A percentile compares a stretch with the other conserved stretches of the same genome.
These are phyloP conservation scores for Tachysurus vachellii DNA, from an alignment of 2,113 vertebrate genomes.

Conservation along the genomic window DNA sequence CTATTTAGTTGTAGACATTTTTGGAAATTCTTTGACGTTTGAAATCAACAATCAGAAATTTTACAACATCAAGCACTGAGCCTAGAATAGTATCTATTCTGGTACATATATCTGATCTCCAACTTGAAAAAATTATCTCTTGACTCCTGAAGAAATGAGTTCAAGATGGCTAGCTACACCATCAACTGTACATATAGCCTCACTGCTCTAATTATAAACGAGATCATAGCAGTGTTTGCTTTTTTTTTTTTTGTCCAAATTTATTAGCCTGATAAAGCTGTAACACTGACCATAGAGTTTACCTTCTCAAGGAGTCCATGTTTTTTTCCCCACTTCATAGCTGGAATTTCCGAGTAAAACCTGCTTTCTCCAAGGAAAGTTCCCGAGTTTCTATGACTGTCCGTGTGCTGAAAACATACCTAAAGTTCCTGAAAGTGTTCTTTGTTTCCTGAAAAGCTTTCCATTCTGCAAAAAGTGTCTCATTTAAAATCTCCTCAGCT, in stretches of 20 bases:
- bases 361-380: neutral
- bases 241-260: neutral
- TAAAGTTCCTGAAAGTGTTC: neutral
- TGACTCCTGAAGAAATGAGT: neutral
- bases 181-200: neutral
- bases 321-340: neutral
- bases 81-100: neutral
- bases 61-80: neutral
- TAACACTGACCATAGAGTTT: neutral
- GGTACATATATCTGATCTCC: neutral
- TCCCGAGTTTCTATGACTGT: neutral
- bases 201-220: neutral
- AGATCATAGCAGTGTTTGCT: neutral
- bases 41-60: neutral
- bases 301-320: neutral
- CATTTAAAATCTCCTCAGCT: slow-evolving; percentile 42
- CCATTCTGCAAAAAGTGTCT: neutral
- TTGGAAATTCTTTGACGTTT: no score
- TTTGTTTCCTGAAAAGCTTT: neutral
- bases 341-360: neutral
- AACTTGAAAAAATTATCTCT: neutral
- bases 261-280: neutral
- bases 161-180: neutral
- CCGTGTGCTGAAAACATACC: neutral
- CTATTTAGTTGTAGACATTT: neutral